phyloP scores from a whole-genome alignment of 2,888 invertebrate genomes.

The Pseudoips prasinana region DNA sequence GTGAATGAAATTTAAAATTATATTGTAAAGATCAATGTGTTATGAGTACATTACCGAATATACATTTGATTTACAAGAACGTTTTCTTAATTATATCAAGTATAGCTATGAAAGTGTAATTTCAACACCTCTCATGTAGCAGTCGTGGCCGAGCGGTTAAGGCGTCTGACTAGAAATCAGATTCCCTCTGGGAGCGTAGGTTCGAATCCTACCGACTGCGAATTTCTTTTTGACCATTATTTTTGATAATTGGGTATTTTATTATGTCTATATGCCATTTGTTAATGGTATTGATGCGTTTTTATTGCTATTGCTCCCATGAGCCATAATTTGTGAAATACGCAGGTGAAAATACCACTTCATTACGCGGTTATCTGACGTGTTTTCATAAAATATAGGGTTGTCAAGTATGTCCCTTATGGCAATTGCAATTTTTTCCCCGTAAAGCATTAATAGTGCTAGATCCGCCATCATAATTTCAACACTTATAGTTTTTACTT shows the following conservation, averaged over 20 bases:
- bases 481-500: no score
- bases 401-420: no score
- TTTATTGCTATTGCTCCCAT: constrained; percentile 29
- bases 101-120: no score
- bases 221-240: constrained; percentile 32
- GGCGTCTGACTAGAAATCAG: constrained; percentile 95
- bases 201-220: constrained; percentile 94
- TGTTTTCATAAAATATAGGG: not conserved
- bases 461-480: no score
- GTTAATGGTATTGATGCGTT: not conserved
- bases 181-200: constrained; percentile 95
- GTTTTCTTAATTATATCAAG: no score
- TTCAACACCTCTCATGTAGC: constrained; percentile 41
- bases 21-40: no score
- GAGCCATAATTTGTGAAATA: constrained; percentile 29
- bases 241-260: constrained; percentile 31
- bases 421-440: no score
- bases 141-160: constrained; percentile 94
- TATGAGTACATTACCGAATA: no score
- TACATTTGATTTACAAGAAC: no score
- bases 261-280: constrained; percentile 30
- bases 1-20: no score
- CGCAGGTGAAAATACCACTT: constrained; percentile 8
- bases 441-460: no score
- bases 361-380: constrained; percentile 21